Base-by-base conservation (phyloP, 2,113 vertebrate species). In the Bostrychus sinensis region DNA sequence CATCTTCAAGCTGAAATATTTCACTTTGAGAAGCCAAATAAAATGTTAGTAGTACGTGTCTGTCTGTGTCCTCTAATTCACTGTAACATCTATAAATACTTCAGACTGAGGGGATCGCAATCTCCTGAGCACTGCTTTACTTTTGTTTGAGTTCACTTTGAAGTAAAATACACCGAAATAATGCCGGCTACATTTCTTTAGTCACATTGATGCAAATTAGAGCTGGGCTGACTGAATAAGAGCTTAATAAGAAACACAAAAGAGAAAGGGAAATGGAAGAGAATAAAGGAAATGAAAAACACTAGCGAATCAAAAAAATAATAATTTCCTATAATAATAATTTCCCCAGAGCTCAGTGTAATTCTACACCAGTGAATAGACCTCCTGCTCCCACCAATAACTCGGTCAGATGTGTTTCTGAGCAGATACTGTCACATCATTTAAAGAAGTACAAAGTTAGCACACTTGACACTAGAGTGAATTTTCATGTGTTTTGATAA, bases 241-340 rank as follows among this genome's bases (percentile, higher is more conserved):
- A 62, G 26, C 41, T 55, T 74, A 53, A 63, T 53, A 60, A 62
- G 55, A 28, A 48, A 64, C 42, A 83, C 54, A 61, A 70, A 63
- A 22, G 39, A 62, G 46, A 64, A 71, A 62, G 71, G 54, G 11
- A 70, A 77, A 64, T 42, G 17, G 28, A 57, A 78, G 59, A 62
- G 42, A 62, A 68, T 36, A 65, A 75, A 26, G 45, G 25, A 69
- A 62, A 70, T 75, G 61, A 62, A 72, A 82, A 80, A 75, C 37
- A 58, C 48, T 46, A 54, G 53, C 1, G 23, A 80, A 66, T 34
- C 39, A 20, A 37, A 73, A 48, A 62, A 51, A 51, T 28, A 32
- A 3, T 39, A 30, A 55, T 55, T 55, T 55, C 53, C 53, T 55
- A 34, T 32, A 55, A 51, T 51, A 51, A 65, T 39, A 6, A 45